Base-by-base conservation (phyloP, 2,888 invertebrate genomes). In the Onchidella celtica region DNA sequence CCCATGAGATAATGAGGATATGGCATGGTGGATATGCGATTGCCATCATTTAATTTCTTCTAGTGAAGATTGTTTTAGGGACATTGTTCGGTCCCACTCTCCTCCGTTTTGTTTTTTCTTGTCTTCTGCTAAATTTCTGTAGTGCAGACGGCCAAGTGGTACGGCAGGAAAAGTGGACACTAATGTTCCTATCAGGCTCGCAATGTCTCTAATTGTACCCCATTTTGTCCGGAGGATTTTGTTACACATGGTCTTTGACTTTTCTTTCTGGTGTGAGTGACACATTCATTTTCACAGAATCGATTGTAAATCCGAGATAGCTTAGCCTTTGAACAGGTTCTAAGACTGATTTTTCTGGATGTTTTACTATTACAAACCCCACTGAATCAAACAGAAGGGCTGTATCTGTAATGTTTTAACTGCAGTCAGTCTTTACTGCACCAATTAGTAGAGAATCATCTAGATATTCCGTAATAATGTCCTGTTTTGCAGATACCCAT, bases 11-110 rank as follows among this genome's bases (percentile, higher is more conserved):
- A 27, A 57, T 27, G 47, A 38, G 63, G n/a, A 65, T 68, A 17
- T 74, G 69, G 75, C 79, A 75, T 21, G 69, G 14, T 38, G 32
- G n/a, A 79, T 36, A 32, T 83, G 38, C 3, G 72, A 32, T 38
- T 66, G 72, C 78, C 82, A 79, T 68, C 79, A 82, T 38, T 47
- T 34, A 3, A 82, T 24, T 63, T 82, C 81, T 9, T 17, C 63
- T 68, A 3, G 63, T 21, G 40, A 36, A 27, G 29, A 6, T 32
- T 32, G 14, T 47, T 57, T 78, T 29, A 38, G 21, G 69, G 1
- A 34, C 57, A 61, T 47, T 11, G 47, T 47, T 47, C 17, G 47
- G 47, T 47, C 47, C 47, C 47, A 47, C 47, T 47, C 9, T 6
- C 47, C 47, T 47, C 17, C 17, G 17, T 47, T 47, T 47, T 6